Percentiles rank a stretch among this genome's conserved stretches.
phyloP scores from a whole-genome alignment of 1,140 invertebrate genomes.

The Hirudo medicinalis region DNA sequence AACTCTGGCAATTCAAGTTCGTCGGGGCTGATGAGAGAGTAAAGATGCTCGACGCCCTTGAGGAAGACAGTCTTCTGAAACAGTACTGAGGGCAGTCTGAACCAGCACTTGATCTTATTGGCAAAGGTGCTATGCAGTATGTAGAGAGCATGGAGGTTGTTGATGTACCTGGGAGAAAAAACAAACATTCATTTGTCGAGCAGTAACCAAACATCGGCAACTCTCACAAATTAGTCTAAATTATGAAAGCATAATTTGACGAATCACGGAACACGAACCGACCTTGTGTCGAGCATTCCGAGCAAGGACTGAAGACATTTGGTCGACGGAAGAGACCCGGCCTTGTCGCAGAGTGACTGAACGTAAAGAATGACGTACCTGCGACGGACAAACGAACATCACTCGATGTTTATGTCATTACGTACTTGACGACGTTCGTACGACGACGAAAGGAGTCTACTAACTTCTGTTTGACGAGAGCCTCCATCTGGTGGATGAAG shows the following conservation, averaged over 20 bases:
- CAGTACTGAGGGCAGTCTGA: neutral
- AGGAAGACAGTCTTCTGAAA: neutral
- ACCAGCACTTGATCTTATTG: constrained; percentile 5
- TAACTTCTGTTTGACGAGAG: neutral
- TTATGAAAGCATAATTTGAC: no score
- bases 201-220: neutral
- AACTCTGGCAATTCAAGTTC: neutral
- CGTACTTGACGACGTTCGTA: no score
- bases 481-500: constrained; percentile 2
- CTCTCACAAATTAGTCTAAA: neutral
- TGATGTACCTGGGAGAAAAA: neutral
- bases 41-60: neutral
- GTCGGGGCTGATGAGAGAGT: constrained; percentile 3
- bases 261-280: no score
- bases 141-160: neutral
- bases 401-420: no score
- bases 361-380: constrained; percentile 4
- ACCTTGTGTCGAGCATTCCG: neutral
- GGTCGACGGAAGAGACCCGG: neutral
- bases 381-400: no score
- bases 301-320: constrained; percentile 6
- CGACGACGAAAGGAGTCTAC: no score
- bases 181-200: no score
- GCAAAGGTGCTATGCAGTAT: neutral
- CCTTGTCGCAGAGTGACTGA: neutral